Evolutionary conservation across 2,888 invertebrate species (phyloP), one percentile per base, ranked within the genome.

Genomic region (Machimus atricapillus): DNA sequence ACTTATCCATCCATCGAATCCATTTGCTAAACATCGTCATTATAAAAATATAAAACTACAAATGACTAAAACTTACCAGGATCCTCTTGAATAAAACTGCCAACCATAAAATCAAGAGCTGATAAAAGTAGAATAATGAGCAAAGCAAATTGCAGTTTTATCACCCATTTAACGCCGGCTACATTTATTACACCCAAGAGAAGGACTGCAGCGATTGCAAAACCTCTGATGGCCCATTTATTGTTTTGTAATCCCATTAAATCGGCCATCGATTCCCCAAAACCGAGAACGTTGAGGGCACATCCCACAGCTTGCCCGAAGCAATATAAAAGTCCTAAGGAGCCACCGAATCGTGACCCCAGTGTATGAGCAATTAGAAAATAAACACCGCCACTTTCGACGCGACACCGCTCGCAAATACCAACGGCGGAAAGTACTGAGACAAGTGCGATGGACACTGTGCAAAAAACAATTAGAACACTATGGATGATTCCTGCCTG

Each of bases 361-460:
- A 99, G 93, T 4, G 98, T 98, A 91, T 99, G 98, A 0, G 98
- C 97, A 56, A 99, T 93, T 87, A 99, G 94, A 93, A 98, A 98
- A 93, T 99, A 99, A 37, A 99, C 98, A 81, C 99, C 99, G n/a
- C 99, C 99, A 93, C 98, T 97, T 93, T 98, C 98, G 91, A 98
- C 96, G 88, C 97, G 95, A 93, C 98, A 98, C 91, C 98, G 93
- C 92, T 98, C 98, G 93, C 98, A 98, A 90, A 99, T 98, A 77
- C 98, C 99, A 88, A 99, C 97, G 31, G 98, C 98, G 89, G 98
- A 98, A 85, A 99, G 94, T 27, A 98, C 98, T 87, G 98, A 97
- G 90, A 98, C 96, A 90, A 98, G 93, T 43, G 98, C 98, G 89
- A 98, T 96, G 90, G 97, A 95, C 81, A 98, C 98, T 94, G 97